Evolutionary conservation across 2,113 vertebrate species (phyloP).

Genomic region (Prietella phreatophila): DNA sequence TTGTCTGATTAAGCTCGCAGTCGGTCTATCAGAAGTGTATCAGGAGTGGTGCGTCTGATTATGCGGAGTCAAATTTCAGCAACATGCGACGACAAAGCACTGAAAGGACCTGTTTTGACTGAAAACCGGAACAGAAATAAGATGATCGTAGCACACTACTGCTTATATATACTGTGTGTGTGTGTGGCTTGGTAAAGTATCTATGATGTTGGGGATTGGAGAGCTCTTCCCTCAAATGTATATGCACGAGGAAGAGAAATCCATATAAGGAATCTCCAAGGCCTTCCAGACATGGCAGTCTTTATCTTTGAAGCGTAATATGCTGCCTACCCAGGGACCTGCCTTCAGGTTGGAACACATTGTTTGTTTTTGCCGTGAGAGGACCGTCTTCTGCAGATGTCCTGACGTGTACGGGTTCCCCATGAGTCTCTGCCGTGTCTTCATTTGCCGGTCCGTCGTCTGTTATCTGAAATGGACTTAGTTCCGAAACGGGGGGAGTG

Average conservation of each 20-base stretch:
- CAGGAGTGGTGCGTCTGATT: background rate
- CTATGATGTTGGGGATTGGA: background rate
- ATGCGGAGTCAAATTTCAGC: background rate
- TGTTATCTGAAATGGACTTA: conserved; percentile 63
- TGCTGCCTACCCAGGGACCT: background rate
- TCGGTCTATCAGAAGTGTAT: background rate
- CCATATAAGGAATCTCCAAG: background rate
- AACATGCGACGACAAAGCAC: background rate
- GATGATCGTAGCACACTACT: background rate
- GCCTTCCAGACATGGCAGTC: background rate
- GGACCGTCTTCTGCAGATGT: conserved; percentile 44
- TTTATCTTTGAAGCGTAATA: background rate
- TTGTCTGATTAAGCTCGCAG: background rate
- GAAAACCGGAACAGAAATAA: background rate
- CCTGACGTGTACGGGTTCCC: no score
- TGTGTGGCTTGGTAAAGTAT: background rate
- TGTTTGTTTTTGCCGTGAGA: conserved; percentile 17
- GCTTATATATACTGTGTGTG: no score
- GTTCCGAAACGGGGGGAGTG: conserved; percentile 56
- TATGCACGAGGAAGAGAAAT: background rate
- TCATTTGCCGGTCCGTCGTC: conserved; percentile 43
- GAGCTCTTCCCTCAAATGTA: background rate
- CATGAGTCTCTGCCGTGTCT: conserved; percentile 34
- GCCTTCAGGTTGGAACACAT: background rate
- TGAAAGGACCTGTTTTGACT: background rate